Percentiles rank a stretch among this genome's conserved stretches.
Conservation (phyloP, 2,888 invertebrate species). For the Cordilura impudica region DNA sequence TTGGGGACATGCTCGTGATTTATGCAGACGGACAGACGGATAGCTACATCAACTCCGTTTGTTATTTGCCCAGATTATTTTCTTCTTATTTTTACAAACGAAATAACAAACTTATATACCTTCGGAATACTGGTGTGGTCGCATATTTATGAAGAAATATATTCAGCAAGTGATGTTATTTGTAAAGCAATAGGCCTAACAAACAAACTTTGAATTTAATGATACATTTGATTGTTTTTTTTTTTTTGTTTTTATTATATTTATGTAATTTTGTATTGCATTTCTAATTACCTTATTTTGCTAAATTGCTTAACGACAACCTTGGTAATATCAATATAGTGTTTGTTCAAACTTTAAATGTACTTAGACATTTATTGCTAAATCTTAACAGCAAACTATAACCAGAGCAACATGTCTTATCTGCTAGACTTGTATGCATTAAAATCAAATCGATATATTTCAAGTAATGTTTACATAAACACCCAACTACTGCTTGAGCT, state of each 20-base stretch:
- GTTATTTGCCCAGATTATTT: no score
- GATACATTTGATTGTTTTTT: background rate
- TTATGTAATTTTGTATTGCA: no score
- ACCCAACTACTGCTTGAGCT: background rate
- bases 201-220: constrained; percentile 18
- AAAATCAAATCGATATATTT: background rate
- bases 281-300: background rate
- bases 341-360: background rate
- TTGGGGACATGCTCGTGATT: no score
- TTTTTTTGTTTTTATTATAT: background rate
- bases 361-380: constrained; percentile 47
- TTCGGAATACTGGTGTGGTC: no score
- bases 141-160: no score
- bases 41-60: no score
- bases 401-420: constrained; percentile 57
- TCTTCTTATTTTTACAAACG: no score
- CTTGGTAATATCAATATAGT: background rate
- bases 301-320: background rate
- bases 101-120: no score
- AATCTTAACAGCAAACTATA: constrained; percentile 41
- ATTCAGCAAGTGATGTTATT: background rate
- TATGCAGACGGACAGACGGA: no score
- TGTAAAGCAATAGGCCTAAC: constrained; percentile 32
- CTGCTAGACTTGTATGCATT: background rate
- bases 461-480: background rate